These are phyloP conservation scores for Chalcosyrphus nemorum DNA, from an alignment of 2,888 invertebrate species.

Conservation along the genomic window DNA sequence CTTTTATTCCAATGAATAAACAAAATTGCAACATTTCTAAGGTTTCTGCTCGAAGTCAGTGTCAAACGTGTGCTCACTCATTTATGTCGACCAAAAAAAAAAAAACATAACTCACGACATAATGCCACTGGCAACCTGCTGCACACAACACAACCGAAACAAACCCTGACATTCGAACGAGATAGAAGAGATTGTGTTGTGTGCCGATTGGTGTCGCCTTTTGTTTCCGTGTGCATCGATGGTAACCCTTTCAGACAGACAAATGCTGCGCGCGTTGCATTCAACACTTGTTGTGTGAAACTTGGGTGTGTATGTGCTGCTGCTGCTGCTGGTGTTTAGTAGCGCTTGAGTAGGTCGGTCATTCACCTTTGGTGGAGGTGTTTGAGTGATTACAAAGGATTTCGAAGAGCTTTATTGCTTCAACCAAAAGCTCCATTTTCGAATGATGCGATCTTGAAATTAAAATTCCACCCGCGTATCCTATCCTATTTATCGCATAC, in stretches of 20 bases:
- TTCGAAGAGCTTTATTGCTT: constrained; percentile 29
- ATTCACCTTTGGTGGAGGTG: constrained; percentile 78
- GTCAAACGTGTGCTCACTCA: constrained; percentile 47
- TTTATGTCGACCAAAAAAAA: constrained; percentile 21
- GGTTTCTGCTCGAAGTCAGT: constrained; percentile 35
- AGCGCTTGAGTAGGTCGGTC: constrained; percentile 83
- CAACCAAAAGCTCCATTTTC: neutral
- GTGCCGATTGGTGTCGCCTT: constrained; percentile 35
- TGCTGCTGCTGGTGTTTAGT: constrained; percentile 66
- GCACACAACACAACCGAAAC: constrained; percentile 9
- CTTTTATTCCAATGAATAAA: neutral
- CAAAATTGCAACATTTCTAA: constrained; percentile 14
- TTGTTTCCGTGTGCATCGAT: constrained; percentile 49
- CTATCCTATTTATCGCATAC: constrained; percentile 13
- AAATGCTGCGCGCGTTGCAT: constrained; percentile 61
- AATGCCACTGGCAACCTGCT: neutral
- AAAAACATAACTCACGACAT: neutral
- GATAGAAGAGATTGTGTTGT: constrained; percentile 16
- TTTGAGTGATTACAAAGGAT: constrained; percentile 1
- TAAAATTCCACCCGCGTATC: constrained; percentile 50
- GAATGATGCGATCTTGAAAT: constrained; percentile 35
- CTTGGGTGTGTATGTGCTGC: constrained; percentile 21
- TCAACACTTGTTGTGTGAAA: constrained; percentile 69
- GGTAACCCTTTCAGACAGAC: constrained; percentile 23
- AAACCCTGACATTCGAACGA: constrained; percentile 64